A percentile compares a stretch with the other conserved stretches of the same genome.
phyloP scores from a whole-genome alignment of 2,113 vertebrate species.

The Leucoraja erinaceus region DNA sequence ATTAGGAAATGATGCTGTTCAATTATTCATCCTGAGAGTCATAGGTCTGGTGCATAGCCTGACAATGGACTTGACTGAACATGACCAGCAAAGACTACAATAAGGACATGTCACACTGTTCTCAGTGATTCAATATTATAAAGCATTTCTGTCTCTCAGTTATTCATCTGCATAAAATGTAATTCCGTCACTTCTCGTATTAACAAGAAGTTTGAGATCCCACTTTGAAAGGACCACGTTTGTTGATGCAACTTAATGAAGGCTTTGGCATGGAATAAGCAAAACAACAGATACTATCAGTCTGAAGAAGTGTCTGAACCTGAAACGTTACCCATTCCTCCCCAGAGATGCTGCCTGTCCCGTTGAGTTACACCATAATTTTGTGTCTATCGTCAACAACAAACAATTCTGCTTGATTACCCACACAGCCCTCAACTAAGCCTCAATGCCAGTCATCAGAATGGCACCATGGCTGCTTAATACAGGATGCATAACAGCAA shows the following conservation, averaged over 20 bases:
- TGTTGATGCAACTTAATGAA: background rate
- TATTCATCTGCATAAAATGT: background rate
- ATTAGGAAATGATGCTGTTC: background rate
- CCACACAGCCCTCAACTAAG: background rate
- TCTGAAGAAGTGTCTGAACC: no score
- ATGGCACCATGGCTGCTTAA: background rate
- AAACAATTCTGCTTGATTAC: background rate
- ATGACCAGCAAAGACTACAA: background rate
- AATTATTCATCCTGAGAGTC: background rate
- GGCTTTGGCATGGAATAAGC: background rate
- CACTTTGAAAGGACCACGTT: background rate
- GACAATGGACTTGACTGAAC: background rate
- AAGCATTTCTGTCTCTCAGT: background rate
- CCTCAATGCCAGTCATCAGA: background rate
- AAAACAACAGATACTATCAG: background rate
- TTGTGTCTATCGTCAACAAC: background rate
- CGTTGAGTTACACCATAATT: no score
- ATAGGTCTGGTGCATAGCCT: background rate
- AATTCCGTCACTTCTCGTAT: background rate
- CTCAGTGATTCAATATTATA: background rate
- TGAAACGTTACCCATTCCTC: no score
- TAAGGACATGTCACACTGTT: background rate
- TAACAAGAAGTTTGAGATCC: background rate
- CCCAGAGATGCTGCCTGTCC: no score
- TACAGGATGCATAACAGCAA: background rate